A percentile compares a stretch with the other conserved stretches of the same genome.
These are phyloP conservation scores for Metacarcinus magister DNA, from an alignment of 2,888 invertebrate genomes.

Conservation along the genomic window DNA sequence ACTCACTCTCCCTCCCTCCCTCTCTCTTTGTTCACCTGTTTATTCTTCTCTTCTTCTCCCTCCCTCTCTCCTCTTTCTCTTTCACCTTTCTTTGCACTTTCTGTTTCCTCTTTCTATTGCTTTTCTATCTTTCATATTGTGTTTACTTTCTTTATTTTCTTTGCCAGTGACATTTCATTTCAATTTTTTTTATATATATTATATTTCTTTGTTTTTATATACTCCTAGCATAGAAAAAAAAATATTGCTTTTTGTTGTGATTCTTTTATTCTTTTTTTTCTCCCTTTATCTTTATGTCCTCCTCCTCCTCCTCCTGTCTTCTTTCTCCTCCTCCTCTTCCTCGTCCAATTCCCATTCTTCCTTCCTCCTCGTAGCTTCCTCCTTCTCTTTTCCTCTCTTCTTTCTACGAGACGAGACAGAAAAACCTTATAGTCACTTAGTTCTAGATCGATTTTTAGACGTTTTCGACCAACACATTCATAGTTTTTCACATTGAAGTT, in stretches of 20 bases:
- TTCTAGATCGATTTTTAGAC: too few species aligned
- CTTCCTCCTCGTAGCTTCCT: neutral
- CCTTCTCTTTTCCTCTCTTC: neutral
- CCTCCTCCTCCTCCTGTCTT: neutral
- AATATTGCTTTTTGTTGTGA: too few species aligned
- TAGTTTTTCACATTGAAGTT: too few species aligned
- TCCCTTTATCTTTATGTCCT: neutral
- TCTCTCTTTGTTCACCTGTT: neutral
- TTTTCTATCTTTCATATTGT: neutral
- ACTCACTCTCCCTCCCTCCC: constrained; percentile 39
- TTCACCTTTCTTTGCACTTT: neutral
- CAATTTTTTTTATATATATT: too few species aligned
- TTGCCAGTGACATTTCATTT: too few species aligned
- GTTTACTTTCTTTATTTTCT: too few species aligned
- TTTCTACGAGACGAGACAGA: too few species aligned
- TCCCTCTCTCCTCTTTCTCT: neutral
- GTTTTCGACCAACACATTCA: too few species aligned
- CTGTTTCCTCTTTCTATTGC: neutral
- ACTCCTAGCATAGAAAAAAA: too few species aligned
- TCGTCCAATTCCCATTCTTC: neutral
- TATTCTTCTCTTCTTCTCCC: neutral
- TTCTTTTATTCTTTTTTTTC: neutral
- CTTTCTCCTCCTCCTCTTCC: neutral
- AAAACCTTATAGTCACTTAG: too few species aligned
- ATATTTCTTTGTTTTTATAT: too few species aligned